Evolutionary conservation across 2,888 invertebrate species (phyloP), one percentile per base, ranked within the genome.

Genomic region (Orthosia gothica): DNA sequence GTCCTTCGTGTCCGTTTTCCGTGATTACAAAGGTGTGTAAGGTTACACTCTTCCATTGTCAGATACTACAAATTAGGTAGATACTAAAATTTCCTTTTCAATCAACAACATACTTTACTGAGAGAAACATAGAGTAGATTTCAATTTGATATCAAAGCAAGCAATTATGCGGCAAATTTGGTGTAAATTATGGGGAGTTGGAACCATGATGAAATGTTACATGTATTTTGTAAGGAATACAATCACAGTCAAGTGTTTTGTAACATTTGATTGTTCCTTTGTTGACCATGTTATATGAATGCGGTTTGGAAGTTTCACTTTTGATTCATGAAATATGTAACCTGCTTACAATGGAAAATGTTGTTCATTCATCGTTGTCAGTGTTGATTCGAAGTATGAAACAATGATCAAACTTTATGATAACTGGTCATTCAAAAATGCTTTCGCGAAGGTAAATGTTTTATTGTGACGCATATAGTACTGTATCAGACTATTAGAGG

Each of bases 211-310:
- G 88, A 87, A 89, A 88, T 86, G 65, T 62, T 49, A 74, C 81
- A 84, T 52, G 74, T 82, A 85, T 83, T 87, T 85, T 84, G 85
- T 85, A 81, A 82, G 78, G 81, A 76, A 78, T 81, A 76, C 63
- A 68, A 52, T 81, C 64, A 68, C 71, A 65, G 74, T 26, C 49
- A 76, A 54, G 71, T 79, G 76, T 90, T 85, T 84, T 76, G 87
- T 84, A 89, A 89, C 76, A 72, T 71, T 63, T 82, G 74, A 86
- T 87, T 83, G 86, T 87, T 86, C 87, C 79, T 86, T 83, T 87
- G 86, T 86, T 87, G 76, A 73, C 74, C 70, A 61, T 69, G 52
- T 70, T 67, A 65, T 79, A 77, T 79, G 63, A 78, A 74, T 82
- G 57, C 32, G 9, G 59, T 82, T 74, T 77, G 61, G 59, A 63